Evolutionary conservation across 1,140 invertebrate genomes (phyloP), one percentile per base, ranked within the genome.

Genomic region (Magallana angulata): DNA sequence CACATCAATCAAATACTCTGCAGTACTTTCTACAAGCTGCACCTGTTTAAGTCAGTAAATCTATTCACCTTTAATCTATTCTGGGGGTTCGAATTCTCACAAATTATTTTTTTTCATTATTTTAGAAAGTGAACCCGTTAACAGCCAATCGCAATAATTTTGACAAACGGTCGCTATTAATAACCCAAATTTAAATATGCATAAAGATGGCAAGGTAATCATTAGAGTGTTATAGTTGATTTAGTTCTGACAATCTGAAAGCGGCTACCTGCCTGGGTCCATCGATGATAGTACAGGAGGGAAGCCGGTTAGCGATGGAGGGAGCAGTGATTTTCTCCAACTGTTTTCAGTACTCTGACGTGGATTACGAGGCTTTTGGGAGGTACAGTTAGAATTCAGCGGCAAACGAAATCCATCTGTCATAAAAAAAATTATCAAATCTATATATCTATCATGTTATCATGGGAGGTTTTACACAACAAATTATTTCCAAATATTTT

Each of bases 161-260:
- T 76, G 68, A 76, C 68, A 76, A 76, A 76, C 36, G 24, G 68
- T 12, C 14, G 68, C 68, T 76, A 76, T 76, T 76, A 76, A 76
- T 76, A 76, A 76, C 24, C 68, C 68, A 76, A 14, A 76, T 76
- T 76, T 76, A 76, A 76, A 76, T 76, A 76, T 76, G 68, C 68
- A 76, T 76, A 30, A 76, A 76, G 68, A 30, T 30, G 36, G 68
- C 68, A 76, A 36, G 18, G 68, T 76, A 24, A 76, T 76, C 68
- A 76, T 76, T 11, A 30, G 68, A 76, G 36, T 76, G 68, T 24
- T 76, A 76, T 76, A 76, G 68, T 36, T 76, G 68, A 76, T 76
- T 76, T 76, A 76, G 24, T 76, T 30, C 18, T 76, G 68, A 76
- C 68, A 76, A 30, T 76, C 24, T 8, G 9, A 76, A 24, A 76